Evolutionary conservation across 1,140 invertebrate species (phyloP), one percentile per base, ranked within the genome.

Genomic region (Drosophila ogumai): DNA sequence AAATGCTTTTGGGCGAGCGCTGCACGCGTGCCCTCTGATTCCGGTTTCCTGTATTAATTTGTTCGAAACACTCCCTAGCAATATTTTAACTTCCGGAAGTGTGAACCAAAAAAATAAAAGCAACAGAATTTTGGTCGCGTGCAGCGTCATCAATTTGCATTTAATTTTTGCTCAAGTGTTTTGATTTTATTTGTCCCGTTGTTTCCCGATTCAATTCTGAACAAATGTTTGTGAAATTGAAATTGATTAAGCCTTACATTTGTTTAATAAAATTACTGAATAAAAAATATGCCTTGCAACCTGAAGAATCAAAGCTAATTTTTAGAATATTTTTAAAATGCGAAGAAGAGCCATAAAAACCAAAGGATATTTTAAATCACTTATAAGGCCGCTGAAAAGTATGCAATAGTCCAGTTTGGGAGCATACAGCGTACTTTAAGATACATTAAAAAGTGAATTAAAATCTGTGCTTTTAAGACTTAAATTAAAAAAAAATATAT

Each of bases 81-180:
- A 31, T 15, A 40, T 25, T 22, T 19, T 55, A 0, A 25, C 6
- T 28, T 31, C 22, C 46, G 46, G 34, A 50, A 41, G n/a, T 31
- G 57, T 22, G 40, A 40, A 36, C 22, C 32, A 10, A 38, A 55
- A 22, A 50, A 38, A 38, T 22, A 12, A 10, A 9, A 19, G 22
- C 19, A 25, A 22, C 34, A 38, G 13, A 25, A 25, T 38, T 25
- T 7, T 3, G 46, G 13, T 28, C 38, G 31, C 43, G 32, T 34
- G 71, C 47, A 25, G 71, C 69, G 7, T 32, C 71, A 46, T 22
- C 36, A 59, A 68, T 69, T 72, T 58, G 52, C 43, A 57, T 72
- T 57, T 49, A 19, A 40, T 58, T 66, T 65, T 67, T 52, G 41
- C 73, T 66, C 34, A 55, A 55, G 52, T 38, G 52, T 55, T 55